These are phyloP conservation scores for Mellilla xanthometata DNA, from an alignment of 2,888 invertebrate genomes.

Conservation along the genomic window DNA sequence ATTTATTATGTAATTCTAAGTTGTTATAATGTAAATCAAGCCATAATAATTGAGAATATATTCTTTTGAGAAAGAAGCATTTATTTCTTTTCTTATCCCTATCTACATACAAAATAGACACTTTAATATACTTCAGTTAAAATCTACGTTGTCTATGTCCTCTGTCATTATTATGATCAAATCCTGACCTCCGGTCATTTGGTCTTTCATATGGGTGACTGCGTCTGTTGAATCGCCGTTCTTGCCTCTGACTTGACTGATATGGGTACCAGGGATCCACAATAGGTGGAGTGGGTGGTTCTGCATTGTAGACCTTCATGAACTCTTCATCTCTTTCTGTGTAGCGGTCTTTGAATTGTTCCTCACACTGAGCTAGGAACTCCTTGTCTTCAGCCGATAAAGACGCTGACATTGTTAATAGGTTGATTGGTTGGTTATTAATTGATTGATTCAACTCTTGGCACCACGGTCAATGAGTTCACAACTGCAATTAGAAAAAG, in stretches of 20 bases:
- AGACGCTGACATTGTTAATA: slow-evolving; percentile 41
- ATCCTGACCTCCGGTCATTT: slow-evolving; percentile 35
- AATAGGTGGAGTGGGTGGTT: slow-evolving; percentile 79
- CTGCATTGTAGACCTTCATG: slow-evolving; percentile 69
- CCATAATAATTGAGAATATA: slow-evolving; percentile 83
- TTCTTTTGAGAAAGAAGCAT: slow-evolving; percentile 71
- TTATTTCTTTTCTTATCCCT: slow-evolving; percentile 39
- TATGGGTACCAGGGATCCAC: slow-evolving; percentile 80
- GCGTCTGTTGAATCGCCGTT: slow-evolving; percentile 50
- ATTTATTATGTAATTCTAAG: slow-evolving; percentile 80
- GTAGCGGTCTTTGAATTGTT: slow-evolving; percentile 83
- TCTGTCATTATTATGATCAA: slow-evolving; percentile 35
- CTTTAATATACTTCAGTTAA: slow-evolving; percentile 11
- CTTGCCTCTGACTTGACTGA: slow-evolving; percentile 51
- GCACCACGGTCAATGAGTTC: slow-evolving; percentile 45
- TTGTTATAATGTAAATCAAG: slow-evolving; percentile 82
- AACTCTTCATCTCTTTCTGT: slow-evolving; percentile 85
- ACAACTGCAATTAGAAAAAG: slow-evolving; percentile 44
- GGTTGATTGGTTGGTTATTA: too few relatives aligned
- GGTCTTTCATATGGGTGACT: slow-evolving; percentile 44
- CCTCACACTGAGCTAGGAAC: slow-evolving; percentile 84
- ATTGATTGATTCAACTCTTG: slow-evolving; percentile 25
- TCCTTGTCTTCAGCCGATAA: slow-evolving; percentile 82
- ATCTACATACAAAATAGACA: not conserved
- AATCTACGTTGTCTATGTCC: slow-evolving; percentile 40